Evolutionary conservation across 2,888 invertebrate genomes (phyloP), one percentile per base, ranked within the genome.

Genomic region (Sicus ferrugineus): DNA sequence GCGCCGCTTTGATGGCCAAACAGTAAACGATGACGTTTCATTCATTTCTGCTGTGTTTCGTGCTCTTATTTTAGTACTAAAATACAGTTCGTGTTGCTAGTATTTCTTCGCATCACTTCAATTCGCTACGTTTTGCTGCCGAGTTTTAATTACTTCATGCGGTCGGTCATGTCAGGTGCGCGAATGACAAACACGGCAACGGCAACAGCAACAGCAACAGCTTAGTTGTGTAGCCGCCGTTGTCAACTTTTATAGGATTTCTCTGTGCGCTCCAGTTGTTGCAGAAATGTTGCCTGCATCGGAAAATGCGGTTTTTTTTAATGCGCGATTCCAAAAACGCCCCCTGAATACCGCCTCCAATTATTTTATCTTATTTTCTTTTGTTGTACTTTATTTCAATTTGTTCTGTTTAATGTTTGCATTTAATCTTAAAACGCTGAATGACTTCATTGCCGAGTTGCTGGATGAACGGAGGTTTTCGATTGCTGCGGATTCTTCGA

Each of bases 1-100:
- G 78, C 71, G 79, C 80, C 48, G 78, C 76, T 76, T 81, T 79
- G 68, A 80, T 77, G 72, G 76, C 74, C 65, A 80, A 70, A 70
- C 79, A 80, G 71, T 76, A 79, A 69, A 77, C 67, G 68, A 16
- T 69, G 69, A 74, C 75, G 71, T 71, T 78, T 78, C 59, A 77
- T 73, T 67, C 75, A 76, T 75, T 77, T 79, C 59, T 74, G 77
- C 73, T 79, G 77, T 78, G 78, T 79, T 77, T 72, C 68, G 69
- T 46, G n/a, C 14, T 6, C 19, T 46, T 62, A 42, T 19, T 28
- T 63, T 54, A 9, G 9, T 3, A 26, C 11, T 52, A 16, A n/a
- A 48, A 21, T 2, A 38, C 48, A 11, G 23, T 48, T 14, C 46
- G 28, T 30, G 38, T 23, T n/a, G 31, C 16, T 9, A 30, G 5